phyloP scores from a whole-genome alignment of 2,888 invertebrate species.

The Sycophila texana region DNA sequence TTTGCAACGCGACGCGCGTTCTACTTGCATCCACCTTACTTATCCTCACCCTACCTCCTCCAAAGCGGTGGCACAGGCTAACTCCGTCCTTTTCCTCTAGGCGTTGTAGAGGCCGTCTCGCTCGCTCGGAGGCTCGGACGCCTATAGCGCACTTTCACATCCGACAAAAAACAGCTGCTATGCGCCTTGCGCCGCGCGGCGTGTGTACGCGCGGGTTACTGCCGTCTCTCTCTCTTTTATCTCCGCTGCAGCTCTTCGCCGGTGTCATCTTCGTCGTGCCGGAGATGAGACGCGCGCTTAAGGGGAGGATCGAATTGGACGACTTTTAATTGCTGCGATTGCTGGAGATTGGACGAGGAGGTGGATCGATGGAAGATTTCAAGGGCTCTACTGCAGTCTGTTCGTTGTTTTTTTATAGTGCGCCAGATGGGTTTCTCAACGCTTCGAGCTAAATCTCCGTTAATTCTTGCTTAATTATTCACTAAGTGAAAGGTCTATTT shows the following conservation, averaged over 20 bases:
- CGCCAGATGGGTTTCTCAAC: too few relatives aligned
- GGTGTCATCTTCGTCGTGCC: too few relatives aligned
- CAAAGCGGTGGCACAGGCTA: slow-evolving; percentile 18
- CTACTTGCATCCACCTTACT: slow-evolving; percentile 67
- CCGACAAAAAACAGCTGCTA: slow-evolving; percentile 61
- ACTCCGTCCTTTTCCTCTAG: slow-evolving; percentile 39
- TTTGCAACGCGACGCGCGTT: slow-evolving; percentile 68
- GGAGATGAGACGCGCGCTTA: too few relatives aligned
- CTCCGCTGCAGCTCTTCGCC: neutral
- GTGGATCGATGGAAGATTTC: too few relatives aligned
- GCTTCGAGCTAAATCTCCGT: too few relatives aligned
- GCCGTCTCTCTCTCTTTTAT: neutral
- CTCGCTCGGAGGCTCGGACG: slow-evolving; percentile 7
- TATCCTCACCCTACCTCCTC: slow-evolving; percentile 38
- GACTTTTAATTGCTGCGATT: too few relatives aligned
- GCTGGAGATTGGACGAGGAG: too few relatives aligned
- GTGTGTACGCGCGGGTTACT: slow-evolving; percentile 26
- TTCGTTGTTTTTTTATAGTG: too few relatives aligned
- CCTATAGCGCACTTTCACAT: slow-evolving; percentile 65
- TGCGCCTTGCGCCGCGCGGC: neutral
- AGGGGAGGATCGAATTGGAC: too few relatives aligned
- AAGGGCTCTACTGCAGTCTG: too few relatives aligned
- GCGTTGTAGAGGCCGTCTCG: neutral
- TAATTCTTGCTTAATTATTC: too few relatives aligned
- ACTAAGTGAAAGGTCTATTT: neutral